Percentiles rank a stretch among this genome's conserved stretches.
phyloP scores from a whole-genome alignment of 2,888 invertebrate genomes.

The Oasisia sp. region DNA sequence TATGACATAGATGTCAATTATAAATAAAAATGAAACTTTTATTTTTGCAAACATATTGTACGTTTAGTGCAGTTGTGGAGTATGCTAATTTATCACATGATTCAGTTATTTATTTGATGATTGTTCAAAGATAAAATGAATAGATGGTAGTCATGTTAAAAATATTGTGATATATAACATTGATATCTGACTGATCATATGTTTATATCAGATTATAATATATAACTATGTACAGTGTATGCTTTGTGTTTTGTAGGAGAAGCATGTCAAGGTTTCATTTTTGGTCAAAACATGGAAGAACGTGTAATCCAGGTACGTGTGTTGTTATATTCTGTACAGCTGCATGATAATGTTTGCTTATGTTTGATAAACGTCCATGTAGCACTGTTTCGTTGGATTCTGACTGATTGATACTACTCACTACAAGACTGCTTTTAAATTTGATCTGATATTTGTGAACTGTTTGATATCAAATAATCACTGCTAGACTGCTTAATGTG shows the following conservation, averaged over 20 bases:
- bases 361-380: too few relatives aligned
- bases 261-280: conserved; percentile 76
- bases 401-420: too few relatives aligned
- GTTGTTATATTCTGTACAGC: not conserved
- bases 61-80: not conserved
- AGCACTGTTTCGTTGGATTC: too few relatives aligned
- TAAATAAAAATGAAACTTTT: too few relatives aligned
- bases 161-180: not conserved
- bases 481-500: too few relatives aligned
- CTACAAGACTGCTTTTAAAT: too few relatives aligned
- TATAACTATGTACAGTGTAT: not conserved
- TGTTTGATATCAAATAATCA: too few relatives aligned
- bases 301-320: conserved; percentile 70
- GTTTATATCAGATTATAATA: not conserved
- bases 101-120: not conserved
- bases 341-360: not conserved
- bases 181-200: too few relatives aligned
- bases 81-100: not conserved
- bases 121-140: not conserved
- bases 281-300: conserved; percentile 90
- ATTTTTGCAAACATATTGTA: not conserved
- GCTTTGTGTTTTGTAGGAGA: not conserved
- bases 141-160: not conserved
- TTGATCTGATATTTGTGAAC: too few relatives aligned
- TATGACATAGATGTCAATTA: too few relatives aligned